These are phyloP conservation scores for Egretta garzetta DNA, from an alignment of 2,113 vertebrate species.

Conservation along the genomic window DNA sequence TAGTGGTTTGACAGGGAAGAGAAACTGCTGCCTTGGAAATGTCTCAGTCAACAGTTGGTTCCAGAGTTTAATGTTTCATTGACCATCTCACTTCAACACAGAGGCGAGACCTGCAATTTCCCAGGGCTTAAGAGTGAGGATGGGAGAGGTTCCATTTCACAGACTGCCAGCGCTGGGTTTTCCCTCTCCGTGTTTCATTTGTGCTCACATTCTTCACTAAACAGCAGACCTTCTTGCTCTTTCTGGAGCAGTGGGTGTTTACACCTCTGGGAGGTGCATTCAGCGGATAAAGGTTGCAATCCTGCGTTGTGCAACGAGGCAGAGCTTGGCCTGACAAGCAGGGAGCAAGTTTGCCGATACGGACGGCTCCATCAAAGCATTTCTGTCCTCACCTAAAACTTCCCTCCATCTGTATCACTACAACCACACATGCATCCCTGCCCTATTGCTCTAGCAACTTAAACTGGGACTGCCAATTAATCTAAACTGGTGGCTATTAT, in stretches of 20 bases:
- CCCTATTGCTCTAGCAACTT: neutral
- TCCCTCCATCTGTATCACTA: neutral
- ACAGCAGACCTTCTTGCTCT: neutral
- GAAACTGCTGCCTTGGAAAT: neutral
- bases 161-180: neutral
- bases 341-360: neutral
- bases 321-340: neutral
- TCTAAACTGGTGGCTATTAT: neutral
- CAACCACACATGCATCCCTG: neutral
- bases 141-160: neutral
- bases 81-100: neutral
- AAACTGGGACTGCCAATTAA: neutral
- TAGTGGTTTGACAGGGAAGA: neutral
- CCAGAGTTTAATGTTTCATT: neutral
- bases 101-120: neutral
- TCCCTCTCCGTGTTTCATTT: neutral
- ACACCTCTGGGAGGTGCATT: neutral
- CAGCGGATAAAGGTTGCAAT: neutral
- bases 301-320: neutral
- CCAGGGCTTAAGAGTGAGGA: neutral
- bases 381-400: slow-evolving; percentile 16
- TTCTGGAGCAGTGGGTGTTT: neutral
- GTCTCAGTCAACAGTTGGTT: neutral
- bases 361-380: neutral
- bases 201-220: neutral